Evolutionary conservation across 2,888 invertebrate genomes (phyloP).

Genomic region (Epirrita christyi): DNA sequence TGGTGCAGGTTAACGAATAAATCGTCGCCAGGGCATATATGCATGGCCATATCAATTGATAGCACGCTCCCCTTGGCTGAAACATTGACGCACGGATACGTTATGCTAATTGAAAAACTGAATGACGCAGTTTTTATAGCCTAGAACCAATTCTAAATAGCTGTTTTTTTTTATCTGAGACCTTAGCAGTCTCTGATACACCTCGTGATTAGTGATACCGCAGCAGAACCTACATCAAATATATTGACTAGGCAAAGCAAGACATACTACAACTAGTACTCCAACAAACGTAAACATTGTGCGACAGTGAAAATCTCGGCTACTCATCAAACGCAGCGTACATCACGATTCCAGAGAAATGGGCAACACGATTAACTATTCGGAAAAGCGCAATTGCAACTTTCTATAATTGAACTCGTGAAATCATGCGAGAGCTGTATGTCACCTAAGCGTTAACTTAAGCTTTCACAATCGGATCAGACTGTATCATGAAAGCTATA

Average conservation of each 20-base stretch:
- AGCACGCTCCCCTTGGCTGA: constrained; percentile 50
- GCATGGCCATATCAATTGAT: constrained; percentile 79
- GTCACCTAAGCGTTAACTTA: constrained; percentile 18
- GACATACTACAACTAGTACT: constrained; percentile 48
- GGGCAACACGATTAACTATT: constrained; percentile 21
- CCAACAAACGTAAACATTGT: constrained; percentile 34
- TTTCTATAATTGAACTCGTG: constrained; percentile 35
- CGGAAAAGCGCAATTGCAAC: constrained; percentile 29
- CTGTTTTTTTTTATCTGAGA: neutral
- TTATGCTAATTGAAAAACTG: constrained; percentile 44
- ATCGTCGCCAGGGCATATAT: constrained; percentile 64
- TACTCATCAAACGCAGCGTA: constrained; percentile 32
- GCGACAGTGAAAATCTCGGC: constrained; percentile 22
- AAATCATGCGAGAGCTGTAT: constrained; percentile 25
- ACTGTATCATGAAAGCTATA: constrained; percentile 30
- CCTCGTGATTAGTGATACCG: too few relatives aligned
- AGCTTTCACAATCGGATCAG: constrained; percentile 26
- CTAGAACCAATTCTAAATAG: neutral
- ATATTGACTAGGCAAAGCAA: constrained; percentile 26
- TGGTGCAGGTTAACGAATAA: constrained; percentile 77
- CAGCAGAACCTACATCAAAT: neutral
- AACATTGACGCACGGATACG: constrained; percentile 46
- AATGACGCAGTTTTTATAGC: constrained; percentile 41
- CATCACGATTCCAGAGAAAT: constrained; percentile 28
- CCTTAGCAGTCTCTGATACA: too few relatives aligned